Evolutionary conservation across 2,888 invertebrate genomes (phyloP), one percentile per base, ranked within the genome.

Genomic region (Ennomos erosarius): DNA sequence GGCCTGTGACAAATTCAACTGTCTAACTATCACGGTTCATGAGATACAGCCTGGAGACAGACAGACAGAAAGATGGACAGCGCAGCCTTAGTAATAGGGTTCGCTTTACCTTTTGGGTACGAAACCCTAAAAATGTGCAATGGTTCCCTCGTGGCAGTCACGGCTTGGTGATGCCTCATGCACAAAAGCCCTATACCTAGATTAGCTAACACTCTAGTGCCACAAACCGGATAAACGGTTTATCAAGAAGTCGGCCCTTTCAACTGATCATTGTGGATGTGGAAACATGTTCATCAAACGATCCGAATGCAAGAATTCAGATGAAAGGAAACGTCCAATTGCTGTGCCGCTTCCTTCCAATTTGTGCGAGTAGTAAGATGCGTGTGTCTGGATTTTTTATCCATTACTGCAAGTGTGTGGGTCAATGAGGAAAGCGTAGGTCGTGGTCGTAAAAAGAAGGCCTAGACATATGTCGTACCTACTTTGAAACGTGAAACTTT

Each of bases 321-420:
- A 42, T 51, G 57, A 38, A 49, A 64, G 68, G 68, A 68, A 67
- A 59, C 39, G 34, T 33, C 56, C 68, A 69, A 69, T 69, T 69
- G 67, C 42, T 39, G 51, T 39, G 26, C 33, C 55, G 47, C 34
- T 62, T 67, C 63, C 67, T 69, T 37, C 40, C 57, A 56, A 65
- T 65, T 63, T 55, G 64, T 45, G 34, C 26, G 44, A 49, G 55
- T 54, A 59, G 50, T 54, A 59, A 59, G 46, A 59, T 42, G 50
- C 50, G 46, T 55, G 50, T 34, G 43, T 46, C 59, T 55, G 50
- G 38, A 46, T 59, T 55, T 59, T 51, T 59, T 40, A 46, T 33
- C 37, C 11, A 48, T 49, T 43, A 52, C 33, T 40, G 37, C 4
- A 10, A 35, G 53, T 40, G 59, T 46, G 59, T 59, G 55, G 55